Base-by-base conservation (phyloP, 2,888 invertebrate species). In the Pilophorus perplexus region DNA sequence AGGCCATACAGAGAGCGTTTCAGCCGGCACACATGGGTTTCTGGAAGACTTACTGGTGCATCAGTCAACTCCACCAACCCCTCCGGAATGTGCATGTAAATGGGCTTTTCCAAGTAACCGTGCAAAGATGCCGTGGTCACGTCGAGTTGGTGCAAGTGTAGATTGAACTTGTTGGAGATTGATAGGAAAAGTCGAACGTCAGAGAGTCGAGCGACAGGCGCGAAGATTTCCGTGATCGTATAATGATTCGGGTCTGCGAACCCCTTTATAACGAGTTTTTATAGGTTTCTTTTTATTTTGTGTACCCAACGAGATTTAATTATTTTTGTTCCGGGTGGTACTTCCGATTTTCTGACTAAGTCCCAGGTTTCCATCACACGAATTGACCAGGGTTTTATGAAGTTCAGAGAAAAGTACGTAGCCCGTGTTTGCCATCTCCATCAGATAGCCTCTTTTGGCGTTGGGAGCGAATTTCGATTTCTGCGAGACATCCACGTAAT, bases 121-220 rank as follows among this genome's bases (percentile, higher is more conserved):
- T 64, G 50, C 16, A 64, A 6, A n/a, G 52, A 52, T 3, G 64
- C 64, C 28, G 52, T 54, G 16, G 54, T 28, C 14, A 54, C 54
- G 20, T 64, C 64, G 22, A 64, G 44, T 20, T 64, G 52, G 18
- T 54, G n/a, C 3, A 54, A n/a, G n/a, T n/a, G n/a, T n/a, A n/a
- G n/a, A n/a, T n/a, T n/a, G n/a, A n/a, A n/a, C n/a, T n/a, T n/a
- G n/a, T n/a, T n/a, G n/a, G n/a, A n/a, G n/a, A n/a, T n/a, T n/a
- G n/a, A n/a, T n/a, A n/a, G n/a, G n/a, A n/a, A n/a, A n/a, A n/a
- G n/a, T n/a, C n/a, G n/a, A n/a, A n/a, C n/a, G n/a, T n/a, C n/a
- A n/a, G n/a, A n/a, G n/a, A n/a, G n/a, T n/a, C n/a, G n/a, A n/a
- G n/a, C n/a, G n/a, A n/a, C n/a, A n/a, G n/a, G n/a, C n/a, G n/a